Conservation (phyloP, 2,113 vertebrate genomes). For the Chaenogobius annularis region DNA sequence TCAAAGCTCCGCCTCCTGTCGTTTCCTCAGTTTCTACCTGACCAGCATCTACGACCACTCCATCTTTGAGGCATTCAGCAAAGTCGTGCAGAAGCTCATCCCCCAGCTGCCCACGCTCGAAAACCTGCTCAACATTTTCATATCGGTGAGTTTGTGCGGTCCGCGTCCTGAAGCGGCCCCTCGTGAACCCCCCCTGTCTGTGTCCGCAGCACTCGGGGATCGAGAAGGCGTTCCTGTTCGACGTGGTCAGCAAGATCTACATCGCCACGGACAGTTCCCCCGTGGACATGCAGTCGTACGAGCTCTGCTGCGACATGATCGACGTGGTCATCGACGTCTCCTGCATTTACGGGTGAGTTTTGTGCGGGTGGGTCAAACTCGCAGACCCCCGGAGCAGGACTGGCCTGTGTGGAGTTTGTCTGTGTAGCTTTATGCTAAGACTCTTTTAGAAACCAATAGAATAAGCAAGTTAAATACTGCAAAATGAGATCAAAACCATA, state of each 20-base stretch:
- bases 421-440: too few relatives aligned
- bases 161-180: too few relatives aligned
- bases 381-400: too few relatives aligned
- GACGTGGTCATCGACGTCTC: constrained; percentile 96
- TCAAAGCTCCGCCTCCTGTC: background rate
- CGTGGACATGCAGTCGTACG: constrained; percentile 97
- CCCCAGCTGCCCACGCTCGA: constrained; percentile 95
- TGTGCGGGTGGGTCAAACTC: too few relatives aligned
- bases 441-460: too few relatives aligned
- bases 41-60: constrained; percentile 99
- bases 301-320: constrained; percentile 97
- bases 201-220: constrained; percentile 90
- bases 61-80: constrained; percentile 99
- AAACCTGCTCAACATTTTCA: constrained; percentile 98
- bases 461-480: too few relatives aligned
- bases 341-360: constrained; percentile 93
- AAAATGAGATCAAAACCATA: too few relatives aligned
- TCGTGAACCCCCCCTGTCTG: too few relatives aligned
- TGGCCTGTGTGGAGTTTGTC: too few relatives aligned
- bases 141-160: constrained; percentile 86
- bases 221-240: constrained; percentile 96
- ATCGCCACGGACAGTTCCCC: constrained; percentile 96
- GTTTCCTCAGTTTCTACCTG: constrained; percentile 89
- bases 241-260: constrained; percentile 97
- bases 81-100: constrained; percentile 98